phyloP scores from a whole-genome alignment of 2,797 vertebrate species.

The Numenius phaeopus region DNA sequence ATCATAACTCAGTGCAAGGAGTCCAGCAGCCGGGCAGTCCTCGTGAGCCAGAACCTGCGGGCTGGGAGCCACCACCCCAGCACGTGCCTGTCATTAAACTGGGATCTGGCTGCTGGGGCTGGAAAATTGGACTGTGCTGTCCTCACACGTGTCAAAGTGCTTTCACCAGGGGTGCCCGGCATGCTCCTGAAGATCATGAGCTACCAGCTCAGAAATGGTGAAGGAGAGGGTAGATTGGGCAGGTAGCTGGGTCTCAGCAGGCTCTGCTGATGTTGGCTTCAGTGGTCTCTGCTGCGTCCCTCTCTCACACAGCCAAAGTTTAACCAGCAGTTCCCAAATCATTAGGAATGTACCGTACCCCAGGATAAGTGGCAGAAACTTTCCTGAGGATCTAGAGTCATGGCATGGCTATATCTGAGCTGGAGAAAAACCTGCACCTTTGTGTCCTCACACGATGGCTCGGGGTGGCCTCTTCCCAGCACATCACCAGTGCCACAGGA shows the following conservation, averaged over 20 bases:
- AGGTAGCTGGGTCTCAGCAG: not conserved
- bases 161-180: not conserved
- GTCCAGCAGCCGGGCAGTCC: not conserved
- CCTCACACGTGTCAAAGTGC: not conserved
- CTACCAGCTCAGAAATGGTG: not conserved
- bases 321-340: not conserved
- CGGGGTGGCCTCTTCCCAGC: not conserved
- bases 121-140: not conserved
- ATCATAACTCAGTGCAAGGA: not conserved
- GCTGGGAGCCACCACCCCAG: not conserved
- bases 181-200: not conserved
- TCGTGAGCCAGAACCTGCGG: not conserved
- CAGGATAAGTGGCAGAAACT: not conserved
- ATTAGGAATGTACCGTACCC: not conserved
- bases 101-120: not conserved
- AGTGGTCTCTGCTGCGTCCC: not conserved
- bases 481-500: not conserved
- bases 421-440: rapidly evolving
- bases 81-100: not conserved
- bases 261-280: not conserved
- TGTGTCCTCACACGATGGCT: too few species aligned
- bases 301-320: not conserved
- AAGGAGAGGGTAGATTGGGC: not conserved
- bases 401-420: not conserved
- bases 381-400: not conserved